Percentiles rank a stretch among this genome's conserved stretches.
Conservation (phyloP, 2,113 vertebrate genomes). For the Daphoenositta chrysoptera region DNA sequence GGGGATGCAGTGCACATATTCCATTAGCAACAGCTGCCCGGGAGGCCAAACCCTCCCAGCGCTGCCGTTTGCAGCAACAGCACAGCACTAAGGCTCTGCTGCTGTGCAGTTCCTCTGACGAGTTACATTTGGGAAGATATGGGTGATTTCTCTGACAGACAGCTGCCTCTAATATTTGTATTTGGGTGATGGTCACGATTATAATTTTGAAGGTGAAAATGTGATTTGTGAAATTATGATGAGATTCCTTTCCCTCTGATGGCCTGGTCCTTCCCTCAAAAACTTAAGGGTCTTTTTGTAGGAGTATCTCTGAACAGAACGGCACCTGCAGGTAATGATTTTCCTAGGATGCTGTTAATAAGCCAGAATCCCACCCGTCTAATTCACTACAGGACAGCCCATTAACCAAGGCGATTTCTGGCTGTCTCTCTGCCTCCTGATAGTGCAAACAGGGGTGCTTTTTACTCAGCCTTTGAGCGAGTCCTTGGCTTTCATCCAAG, state of each 20-base stretch:
- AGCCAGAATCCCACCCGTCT: neutral
- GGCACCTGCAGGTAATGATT: neutral
- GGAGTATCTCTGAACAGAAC: neutral
- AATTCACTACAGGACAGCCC: neutral
- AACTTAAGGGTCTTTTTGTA: neutral
- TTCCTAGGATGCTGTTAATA: neutral
- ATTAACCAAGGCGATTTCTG: neutral
- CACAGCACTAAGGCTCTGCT: neutral
- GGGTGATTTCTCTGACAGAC: conserved; percentile 42
- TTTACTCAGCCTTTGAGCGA: neutral
- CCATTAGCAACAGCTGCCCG: conserved; percentile 18
- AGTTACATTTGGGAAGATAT: neutral
- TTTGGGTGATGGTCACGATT: neutral
- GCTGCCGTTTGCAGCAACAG: neutral
- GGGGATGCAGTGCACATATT: conserved; percentile 19
- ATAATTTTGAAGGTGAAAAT: conserved; percentile 1
- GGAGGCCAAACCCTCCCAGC: conserved; percentile 35
- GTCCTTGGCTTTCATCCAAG: conserved; percentile 13
- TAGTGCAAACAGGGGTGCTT: neutral
- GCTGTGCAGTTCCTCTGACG: neutral
- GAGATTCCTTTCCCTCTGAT: neutral
- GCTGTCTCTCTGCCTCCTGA: neutral
- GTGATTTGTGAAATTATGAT: neutral
- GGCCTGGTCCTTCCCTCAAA: neutral
- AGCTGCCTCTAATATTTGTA: neutral